Percentiles rank a stretch among this genome's conserved stretches.
Evolutionary conservation across 1,140 invertebrate genomes (phyloP).

Genomic region (Nomia melanderi): DNA sequence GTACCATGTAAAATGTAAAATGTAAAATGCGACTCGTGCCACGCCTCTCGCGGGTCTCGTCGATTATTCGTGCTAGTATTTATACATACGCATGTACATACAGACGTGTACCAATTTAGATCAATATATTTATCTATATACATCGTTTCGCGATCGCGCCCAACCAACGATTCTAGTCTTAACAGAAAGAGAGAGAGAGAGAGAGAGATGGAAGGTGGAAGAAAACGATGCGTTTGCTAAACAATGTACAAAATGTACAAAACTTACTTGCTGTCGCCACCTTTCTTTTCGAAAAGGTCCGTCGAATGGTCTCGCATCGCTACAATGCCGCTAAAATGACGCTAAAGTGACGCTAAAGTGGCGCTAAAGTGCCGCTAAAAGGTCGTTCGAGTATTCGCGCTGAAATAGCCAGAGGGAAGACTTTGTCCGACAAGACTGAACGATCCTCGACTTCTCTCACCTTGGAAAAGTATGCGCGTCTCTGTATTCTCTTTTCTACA

Average conservation of each 20-base stretch:
- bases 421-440: background rate
- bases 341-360: too few relatives aligned
- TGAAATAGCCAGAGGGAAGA: constrained; percentile 24
- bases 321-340: too few relatives aligned
- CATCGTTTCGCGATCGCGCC: constrained; percentile 8
- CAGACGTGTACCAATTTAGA: background rate
- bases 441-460: background rate
- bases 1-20: too few relatives aligned
- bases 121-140: constrained; percentile 23
- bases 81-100: background rate
- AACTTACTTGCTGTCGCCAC: background rate
- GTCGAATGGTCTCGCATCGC: too few relatives aligned
- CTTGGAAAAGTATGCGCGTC: background rate
- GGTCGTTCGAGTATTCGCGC: too few relatives aligned
- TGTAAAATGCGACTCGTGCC: too few relatives aligned
- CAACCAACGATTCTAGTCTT: background rate
- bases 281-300: too few relatives aligned
- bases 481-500: background rate
- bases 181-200: background rate
- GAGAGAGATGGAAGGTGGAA: too few relatives aligned
- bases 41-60: too few relatives aligned
- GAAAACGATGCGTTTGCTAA: constrained; percentile 14
- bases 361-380: too few relatives aligned
- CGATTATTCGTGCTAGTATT: background rate
- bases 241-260: constrained; percentile 36